Percentiles rank a stretch among this genome's conserved stretches.
phyloP scores from a whole-genome alignment of 2,888 invertebrate genomes.

The Tillus elongatus region DNA sequence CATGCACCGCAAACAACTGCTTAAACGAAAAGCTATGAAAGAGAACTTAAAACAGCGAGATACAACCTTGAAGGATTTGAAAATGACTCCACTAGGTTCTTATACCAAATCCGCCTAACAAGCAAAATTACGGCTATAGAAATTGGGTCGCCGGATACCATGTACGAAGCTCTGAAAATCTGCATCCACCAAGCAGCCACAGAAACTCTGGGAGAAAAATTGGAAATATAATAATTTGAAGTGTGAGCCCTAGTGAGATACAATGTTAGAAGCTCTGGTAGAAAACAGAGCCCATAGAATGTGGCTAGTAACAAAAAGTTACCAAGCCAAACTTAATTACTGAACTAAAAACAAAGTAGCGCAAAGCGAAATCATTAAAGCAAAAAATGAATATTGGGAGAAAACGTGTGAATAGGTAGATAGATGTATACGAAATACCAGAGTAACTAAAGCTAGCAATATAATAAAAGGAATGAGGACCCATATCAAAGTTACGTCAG shows the following conservation, averaged over 20 bases:
- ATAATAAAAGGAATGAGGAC: conserved; percentile 2
- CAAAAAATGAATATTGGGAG: conserved; percentile 1
- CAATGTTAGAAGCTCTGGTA: not conserved
- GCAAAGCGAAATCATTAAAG: too few relatives aligned
- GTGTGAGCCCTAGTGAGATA: too few relatives aligned
- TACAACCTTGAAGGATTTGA: conserved; percentile 2
- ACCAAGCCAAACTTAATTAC: not conserved
- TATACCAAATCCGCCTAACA: too few relatives aligned
- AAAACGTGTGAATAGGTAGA: conserved; percentile 2
- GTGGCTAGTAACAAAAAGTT: conserved; percentile 1
- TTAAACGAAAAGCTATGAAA: not conserved
- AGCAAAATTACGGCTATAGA: too few relatives aligned
- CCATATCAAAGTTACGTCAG: not conserved
- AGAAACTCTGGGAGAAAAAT: not conserved
- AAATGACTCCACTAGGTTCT: not conserved
- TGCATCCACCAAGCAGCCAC: not conserved
- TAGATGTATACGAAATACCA: not conserved
- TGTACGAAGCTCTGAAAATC: too few relatives aligned
- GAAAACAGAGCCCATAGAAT: not conserved
- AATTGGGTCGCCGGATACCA: too few relatives aligned
- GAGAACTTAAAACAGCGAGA: not conserved
- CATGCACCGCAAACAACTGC: conserved; percentile 1
- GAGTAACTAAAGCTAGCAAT: not conserved
- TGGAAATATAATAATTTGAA: not conserved
- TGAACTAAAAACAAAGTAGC: conserved; percentile 1